Evolutionary conservation across 2,113 vertebrate genomes (phyloP).

Genomic region (Bothrops jararaca): DNA sequence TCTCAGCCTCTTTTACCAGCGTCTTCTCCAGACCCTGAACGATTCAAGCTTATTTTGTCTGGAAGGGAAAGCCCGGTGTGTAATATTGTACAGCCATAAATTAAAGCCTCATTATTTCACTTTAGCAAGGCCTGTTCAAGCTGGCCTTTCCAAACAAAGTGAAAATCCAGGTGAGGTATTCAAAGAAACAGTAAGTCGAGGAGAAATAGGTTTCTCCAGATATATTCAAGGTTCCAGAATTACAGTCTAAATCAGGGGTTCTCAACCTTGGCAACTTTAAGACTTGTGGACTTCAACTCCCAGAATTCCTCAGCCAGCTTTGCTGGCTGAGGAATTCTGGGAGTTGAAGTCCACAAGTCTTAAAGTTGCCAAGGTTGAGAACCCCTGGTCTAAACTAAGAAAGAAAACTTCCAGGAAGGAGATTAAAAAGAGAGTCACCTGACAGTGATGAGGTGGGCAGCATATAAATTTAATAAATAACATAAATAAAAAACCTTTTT

Average conservation of each 20-base stretch:
- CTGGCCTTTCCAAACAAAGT: not conserved
- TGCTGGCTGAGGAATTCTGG: too few relatives aligned
- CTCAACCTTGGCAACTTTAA: too few relatives aligned
- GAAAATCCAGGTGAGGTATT: not conserved
- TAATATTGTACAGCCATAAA: slow-evolving; percentile 33
- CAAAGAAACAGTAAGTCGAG: slow-evolving; percentile 19
- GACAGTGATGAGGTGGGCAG: too few relatives aligned
- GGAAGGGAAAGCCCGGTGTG: not conserved
- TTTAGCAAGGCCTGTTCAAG: fast-evolving
- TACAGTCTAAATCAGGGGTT: too few relatives aligned
- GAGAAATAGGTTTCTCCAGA: not conserved
- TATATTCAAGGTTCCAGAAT: not conserved
- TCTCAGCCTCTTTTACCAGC: slow-evolving; percentile 6
- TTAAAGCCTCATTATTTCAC: slow-evolving; percentile 39
- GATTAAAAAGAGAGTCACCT: too few relatives aligned
- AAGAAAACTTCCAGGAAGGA: not conserved
- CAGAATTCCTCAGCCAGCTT: too few relatives aligned
- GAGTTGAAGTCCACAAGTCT: too few relatives aligned
- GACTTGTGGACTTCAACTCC: too few relatives aligned
- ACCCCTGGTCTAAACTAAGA: not conserved
- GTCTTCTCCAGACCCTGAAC: slow-evolving; percentile 19
- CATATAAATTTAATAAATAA: too few relatives aligned
- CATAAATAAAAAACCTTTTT: not conserved
- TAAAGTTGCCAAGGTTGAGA: too few relatives aligned
- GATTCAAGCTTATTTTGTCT: slow-evolving; percentile 27